Percentiles rank a stretch among this genome's conserved stretches.
These are phyloP conservation scores for Lymantria dispar DNA, from an alignment of 2,888 invertebrate species.

Conservation along the genomic window DNA sequence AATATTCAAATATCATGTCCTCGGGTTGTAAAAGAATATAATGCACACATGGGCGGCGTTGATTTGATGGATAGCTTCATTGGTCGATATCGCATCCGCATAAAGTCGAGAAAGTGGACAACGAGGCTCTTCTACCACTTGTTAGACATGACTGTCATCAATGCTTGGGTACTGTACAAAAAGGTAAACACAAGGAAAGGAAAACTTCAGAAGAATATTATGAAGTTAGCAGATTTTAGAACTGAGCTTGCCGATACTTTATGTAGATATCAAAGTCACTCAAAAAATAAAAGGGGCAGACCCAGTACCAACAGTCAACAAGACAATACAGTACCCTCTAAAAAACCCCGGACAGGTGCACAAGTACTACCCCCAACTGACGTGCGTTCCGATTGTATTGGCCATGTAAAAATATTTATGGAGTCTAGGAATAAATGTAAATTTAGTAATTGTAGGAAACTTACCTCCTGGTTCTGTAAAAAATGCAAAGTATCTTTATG, in stretches of 20 bases:
- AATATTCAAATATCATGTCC: conserved; percentile 40
- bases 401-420: too few species aligned
- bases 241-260: conserved; percentile 40
- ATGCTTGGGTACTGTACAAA: conserved; percentile 11
- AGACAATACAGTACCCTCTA: too few species aligned
- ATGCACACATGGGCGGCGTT: conserved; percentile 10
- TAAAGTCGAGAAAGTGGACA: conserved; percentile 27
- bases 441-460: too few species aligned
- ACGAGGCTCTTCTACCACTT: conserved; percentile 22
- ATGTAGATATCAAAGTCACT: conserved; percentile 33
- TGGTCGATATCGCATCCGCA: conserved; percentile 31
- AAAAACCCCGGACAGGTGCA: too few species aligned
- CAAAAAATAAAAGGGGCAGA: too few species aligned
- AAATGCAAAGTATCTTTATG: too few species aligned
- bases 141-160: conserved; percentile 16
- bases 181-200: conserved; percentile 11
- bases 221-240: conserved; percentile 41
- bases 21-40: conserved; percentile 35
- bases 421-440: too few species aligned
- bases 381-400: too few species aligned
- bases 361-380: too few species aligned
- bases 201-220: conserved; percentile 14
- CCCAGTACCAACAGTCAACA: too few species aligned
- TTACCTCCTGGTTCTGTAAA: too few species aligned
- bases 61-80: conserved; percentile 18